These are phyloP conservation scores for Falco naumanni DNA, from an alignment of 2,797 vertebrate species.

Conservation along the genomic window DNA sequence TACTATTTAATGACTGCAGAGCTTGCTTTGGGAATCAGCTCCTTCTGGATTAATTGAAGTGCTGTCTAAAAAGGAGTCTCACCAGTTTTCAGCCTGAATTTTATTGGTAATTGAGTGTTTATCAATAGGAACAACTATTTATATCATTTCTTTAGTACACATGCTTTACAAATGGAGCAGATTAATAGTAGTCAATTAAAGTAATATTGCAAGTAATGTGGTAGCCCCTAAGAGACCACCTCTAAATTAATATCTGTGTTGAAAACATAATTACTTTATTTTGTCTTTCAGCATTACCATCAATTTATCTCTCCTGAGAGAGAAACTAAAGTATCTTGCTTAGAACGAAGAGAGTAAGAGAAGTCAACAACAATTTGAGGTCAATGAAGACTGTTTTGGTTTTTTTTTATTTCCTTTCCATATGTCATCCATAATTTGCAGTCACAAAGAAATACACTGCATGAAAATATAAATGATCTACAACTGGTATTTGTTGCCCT, in stretches of 20 bases:
- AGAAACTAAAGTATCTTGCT: not conserved
- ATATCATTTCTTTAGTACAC: not conserved
- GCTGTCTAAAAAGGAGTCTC: not conserved
- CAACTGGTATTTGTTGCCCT: not conserved
- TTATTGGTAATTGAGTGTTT: not conserved
- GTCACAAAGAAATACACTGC: not conserved
- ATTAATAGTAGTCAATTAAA: conserved; percentile 8
- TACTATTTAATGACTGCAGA: not conserved
- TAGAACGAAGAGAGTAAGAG: not conserved
- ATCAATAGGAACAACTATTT: not conserved
- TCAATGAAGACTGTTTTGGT: not conserved
- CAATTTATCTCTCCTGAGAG: not conserved
- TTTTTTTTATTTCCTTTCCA: not conserved
- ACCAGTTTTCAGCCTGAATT: not conserved
- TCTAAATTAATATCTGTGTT: not conserved
- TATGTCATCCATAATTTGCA: not conserved
- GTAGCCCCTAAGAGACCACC: not conserved
- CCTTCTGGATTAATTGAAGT: not conserved
- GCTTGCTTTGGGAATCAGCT: not conserved
- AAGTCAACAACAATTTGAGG: not conserved
- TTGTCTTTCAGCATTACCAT: conserved; percentile 1
- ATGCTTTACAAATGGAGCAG: not conserved
- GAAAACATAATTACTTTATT: conserved; percentile 38
- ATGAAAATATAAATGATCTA: not conserved
- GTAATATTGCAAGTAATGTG: not conserved